Percentiles rank a stretch among this genome's conserved stretches.
Evolutionary conservation across 2,797 vertebrate genomes (phyloP).

Genomic region (Gephyroberyx darwinii): DNA sequence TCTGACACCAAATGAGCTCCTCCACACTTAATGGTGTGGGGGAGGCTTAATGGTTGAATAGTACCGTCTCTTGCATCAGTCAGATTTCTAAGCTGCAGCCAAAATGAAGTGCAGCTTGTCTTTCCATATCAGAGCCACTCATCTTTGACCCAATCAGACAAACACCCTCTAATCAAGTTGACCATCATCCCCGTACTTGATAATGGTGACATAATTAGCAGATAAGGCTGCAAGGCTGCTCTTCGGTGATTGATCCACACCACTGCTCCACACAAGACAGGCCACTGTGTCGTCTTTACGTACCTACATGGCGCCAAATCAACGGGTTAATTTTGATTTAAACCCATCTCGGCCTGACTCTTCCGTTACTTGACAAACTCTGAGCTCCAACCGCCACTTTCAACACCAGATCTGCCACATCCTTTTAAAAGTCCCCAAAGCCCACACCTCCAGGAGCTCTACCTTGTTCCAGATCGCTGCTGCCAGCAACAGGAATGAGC

Average conservation of each 20-base stretch:
- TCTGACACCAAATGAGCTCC: too few species aligned
- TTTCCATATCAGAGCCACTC: not conserved
- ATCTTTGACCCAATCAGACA: too few species aligned
- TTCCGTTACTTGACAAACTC: not conserved
- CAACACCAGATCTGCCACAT: slow-evolving; percentile 35
- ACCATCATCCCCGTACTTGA: not conserved
- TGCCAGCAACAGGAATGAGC: slow-evolving; percentile 64
- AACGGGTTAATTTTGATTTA: too few species aligned
- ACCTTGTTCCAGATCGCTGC: slow-evolving; percentile 67
- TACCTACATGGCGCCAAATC: too few species aligned
- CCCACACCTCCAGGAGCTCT: slow-evolving; percentile 39
- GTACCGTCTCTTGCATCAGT: too few species aligned
- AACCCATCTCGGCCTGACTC: too few species aligned
- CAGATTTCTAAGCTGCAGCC: not conserved
- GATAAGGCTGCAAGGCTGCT: not conserved
- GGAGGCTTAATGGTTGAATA: too few species aligned
- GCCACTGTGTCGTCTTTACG: too few species aligned
- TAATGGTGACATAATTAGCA: not conserved
- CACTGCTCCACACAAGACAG: too few species aligned
- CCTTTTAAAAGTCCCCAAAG: slow-evolving; percentile 40
- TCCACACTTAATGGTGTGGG: too few species aligned
- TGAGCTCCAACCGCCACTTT: slow-evolving; percentile 26
- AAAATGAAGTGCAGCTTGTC: not conserved
- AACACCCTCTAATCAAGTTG: not conserved
- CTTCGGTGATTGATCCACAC: not conserved